A percentile compares a stretch with the other conserved stretches of the same genome.
Conservation (phyloP, 2,113 vertebrate genomes). For the Paramormyrops kingsleyae region DNA sequence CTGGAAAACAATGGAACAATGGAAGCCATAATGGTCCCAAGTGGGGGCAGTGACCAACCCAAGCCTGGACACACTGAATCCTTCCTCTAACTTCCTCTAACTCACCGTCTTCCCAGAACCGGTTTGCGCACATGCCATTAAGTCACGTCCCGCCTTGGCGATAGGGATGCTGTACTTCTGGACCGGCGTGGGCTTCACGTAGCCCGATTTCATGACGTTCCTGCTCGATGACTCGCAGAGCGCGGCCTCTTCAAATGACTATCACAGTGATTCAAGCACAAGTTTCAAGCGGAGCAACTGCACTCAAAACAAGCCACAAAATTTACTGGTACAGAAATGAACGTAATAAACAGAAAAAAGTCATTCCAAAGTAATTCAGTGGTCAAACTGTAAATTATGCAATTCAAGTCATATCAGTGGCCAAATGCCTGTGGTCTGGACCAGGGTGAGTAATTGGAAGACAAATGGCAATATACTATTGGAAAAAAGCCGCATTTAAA, state of each 20-base stretch:
- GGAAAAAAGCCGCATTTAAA: background rate
- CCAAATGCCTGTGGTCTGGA: background rate
- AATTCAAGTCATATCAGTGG: background rate
- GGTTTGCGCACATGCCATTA: slow-evolving; percentile 97
- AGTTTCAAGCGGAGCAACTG: background rate
- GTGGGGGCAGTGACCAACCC: background rate
- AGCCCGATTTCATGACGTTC: slow-evolving; percentile 79
- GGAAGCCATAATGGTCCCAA: background rate
- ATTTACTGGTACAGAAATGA: background rate
- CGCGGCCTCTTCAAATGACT: slow-evolving; percentile 79
- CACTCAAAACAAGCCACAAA: background rate
- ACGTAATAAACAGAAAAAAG: background rate
- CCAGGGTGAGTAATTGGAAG: background rate
- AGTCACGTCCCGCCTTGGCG: slow-evolving; percentile 74
- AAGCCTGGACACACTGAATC: background rate
- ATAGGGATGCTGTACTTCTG: slow-evolving; percentile 93
- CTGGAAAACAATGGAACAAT: background rate
- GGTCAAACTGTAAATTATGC: background rate
- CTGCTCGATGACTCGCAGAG: slow-evolving; percentile 69
- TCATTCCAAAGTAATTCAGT: background rate
- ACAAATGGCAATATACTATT: background rate
- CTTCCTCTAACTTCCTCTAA: background rate
- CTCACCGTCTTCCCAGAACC: slow-evolving; percentile 96
- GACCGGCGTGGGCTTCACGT: slow-evolving; percentile 85
- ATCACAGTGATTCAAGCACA: background rate